Evolutionary conservation across 2,888 invertebrate species (phyloP), one percentile per base, ranked within the genome.

Genomic region (Orthosia gracilis): DNA sequence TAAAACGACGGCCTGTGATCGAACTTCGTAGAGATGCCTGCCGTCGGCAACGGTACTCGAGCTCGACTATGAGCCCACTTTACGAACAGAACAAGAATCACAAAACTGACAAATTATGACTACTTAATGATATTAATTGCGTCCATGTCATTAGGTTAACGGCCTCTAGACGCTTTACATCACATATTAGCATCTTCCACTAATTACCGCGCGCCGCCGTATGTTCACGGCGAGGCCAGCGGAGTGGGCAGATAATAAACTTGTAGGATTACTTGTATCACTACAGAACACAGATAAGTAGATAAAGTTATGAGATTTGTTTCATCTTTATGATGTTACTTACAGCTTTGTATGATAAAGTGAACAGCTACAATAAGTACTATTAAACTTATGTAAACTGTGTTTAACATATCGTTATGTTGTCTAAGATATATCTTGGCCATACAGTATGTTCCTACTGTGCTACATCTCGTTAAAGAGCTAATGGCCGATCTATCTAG

Each of bases 161-260:
- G 62, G 61, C 62, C 23, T 40, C 66, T 69, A 57, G 63, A 71
- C 57, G 69, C 58, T 75, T 54, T 40, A 75, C 77, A 76, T 74
- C 23, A 74, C 75, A 63, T 80, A 85, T 88, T 86, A 81, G 79
- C 83, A 82, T 85, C 81, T 50, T 63, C 64, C 79, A 77, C 72
- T 79, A 87, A 87, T 88, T 83, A 85, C 77, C 80, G 75, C 63
- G 80, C 80, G 82, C 82, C 76, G 75, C 76, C 69, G 78, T 61
- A 74, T 81, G 82, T 84, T 87, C 88, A 86, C 87, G 86, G 80
- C 79, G 78, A 83, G 85, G 79, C 88, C 85, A 54, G 65, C 40
- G 67, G 69, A 61, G 72, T 50, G 65, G 72, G 45, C 40, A 69
- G 71, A 57, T 66, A 69, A 73, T 69, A 79, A 73, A 79, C 63